Base-by-base conservation (phyloP, 2,797 vertebrate genomes). In the Synaphobranchus kaupii region DNA sequence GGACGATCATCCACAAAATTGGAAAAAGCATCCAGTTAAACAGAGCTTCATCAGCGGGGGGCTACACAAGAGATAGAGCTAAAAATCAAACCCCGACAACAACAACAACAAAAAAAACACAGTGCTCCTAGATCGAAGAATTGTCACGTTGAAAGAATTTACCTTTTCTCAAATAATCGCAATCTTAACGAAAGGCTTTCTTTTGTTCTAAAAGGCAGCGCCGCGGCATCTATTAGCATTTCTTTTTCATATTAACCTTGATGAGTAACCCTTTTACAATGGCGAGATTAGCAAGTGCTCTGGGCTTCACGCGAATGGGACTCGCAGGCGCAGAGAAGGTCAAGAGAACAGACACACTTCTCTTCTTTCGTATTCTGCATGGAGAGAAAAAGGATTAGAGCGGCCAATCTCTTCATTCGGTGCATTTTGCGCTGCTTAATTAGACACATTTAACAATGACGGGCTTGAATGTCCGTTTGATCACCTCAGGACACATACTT, bases 1-100 rank as follows among this genome's bases (percentile, higher is more conserved):
- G 89, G 86, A 83, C 31, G 73, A 73, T 73, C 60, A 87, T 83
- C 48, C 28, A 15, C n/a, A 81, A n/a, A 83, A 54, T 56, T 73
- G 48, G 80, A 84, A 83, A 73, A 15, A 39, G 50, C 84, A 87
- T 81, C 87, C 83, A 91, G 90, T 92, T 93, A 93, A 92, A 90
- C 31, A 3, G 82, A 90, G 88, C 84, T 63, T 83, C 76, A 12
- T 34, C 84, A 76, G 80, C 56, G 87, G 86, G 86, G 87, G 91
- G 82, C 83, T 85, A 88, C 90, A 87, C 90, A 89, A 87, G 88
- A 20, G 44, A n/a, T 44, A 47, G 28, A 88, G 87, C 90, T 88
- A 89, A 87, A 87, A 87, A 7, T 73, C 44, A 89, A 58, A 87
- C 88, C 89, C 80, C 86, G 84, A 63, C 86, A 34, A 76, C 54